Evolutionary conservation across 2,888 invertebrate species (phyloP).

Genomic region (Eupithecia inturbata): DNA sequence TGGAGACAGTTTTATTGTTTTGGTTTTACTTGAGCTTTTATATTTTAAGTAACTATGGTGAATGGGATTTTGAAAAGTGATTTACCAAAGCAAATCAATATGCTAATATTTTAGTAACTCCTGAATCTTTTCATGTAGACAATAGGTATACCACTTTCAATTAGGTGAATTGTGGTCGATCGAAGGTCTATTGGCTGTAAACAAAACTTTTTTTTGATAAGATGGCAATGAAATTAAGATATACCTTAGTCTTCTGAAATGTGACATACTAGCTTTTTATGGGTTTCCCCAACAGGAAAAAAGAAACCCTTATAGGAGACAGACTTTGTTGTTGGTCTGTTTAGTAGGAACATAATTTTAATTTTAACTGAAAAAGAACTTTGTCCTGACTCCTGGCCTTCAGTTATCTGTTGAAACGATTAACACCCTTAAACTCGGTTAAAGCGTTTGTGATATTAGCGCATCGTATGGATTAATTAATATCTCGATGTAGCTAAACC

Average conservation of each 20-base stretch:
- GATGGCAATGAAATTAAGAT: background rate
- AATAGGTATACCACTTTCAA: no score
- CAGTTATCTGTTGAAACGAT: background rate
- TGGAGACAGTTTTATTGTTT: slow-evolving; percentile 42
- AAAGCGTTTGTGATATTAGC: background rate
- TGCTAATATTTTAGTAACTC: background rate
- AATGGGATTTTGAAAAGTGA: background rate
- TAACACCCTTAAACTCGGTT: background rate
- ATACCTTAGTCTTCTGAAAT: background rate
- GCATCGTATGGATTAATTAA: background rate
- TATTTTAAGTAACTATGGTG: slow-evolving; percentile 26
- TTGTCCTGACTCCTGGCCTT: no score
- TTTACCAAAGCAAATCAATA: slow-evolving; percentile 23
- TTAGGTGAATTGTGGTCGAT: no score
- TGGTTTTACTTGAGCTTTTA: slow-evolving; percentile 40
- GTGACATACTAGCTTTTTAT: background rate
- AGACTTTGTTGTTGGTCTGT: background rate
- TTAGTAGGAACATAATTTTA: no score
- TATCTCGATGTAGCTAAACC: background rate
- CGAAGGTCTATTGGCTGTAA: no score
- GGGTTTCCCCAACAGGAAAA: background rate
- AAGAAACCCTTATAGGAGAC: background rate
- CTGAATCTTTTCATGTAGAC: background rate
- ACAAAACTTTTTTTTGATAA: background rate
- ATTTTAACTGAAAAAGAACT: background rate